A percentile compares a stretch with the other conserved stretches of the same genome.
These are phyloP conservation scores for Acanthisitta chloris DNA, from an alignment of 2,113 vertebrate species.

Conservation along the genomic window DNA sequence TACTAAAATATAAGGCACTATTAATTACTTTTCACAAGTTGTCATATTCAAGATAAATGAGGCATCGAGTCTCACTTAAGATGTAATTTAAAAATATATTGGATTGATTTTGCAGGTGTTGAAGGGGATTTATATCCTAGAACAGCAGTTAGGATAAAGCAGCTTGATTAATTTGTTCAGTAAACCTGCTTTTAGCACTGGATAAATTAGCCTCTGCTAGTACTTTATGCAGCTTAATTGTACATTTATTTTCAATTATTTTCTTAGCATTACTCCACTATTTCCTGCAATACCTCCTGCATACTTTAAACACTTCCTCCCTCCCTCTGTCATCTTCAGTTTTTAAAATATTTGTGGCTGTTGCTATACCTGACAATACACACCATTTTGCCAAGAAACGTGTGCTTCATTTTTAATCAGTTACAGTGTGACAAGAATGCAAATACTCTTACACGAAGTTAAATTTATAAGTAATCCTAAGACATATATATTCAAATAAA, in stretches of 20 bases:
- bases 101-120: background rate
- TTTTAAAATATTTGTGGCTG: background rate
- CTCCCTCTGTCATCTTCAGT: background rate
- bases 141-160: background rate
- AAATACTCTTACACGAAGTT: background rate
- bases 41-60: constrained; percentile 17
- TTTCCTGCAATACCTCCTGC: background rate
- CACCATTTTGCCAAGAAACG: background rate
- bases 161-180: constrained; percentile 25
- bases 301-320: background rate
- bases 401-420: background rate
- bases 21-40: background rate
- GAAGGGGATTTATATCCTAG: background rate
- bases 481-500: background rate
- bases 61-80: background rate
- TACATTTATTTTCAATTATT: constrained; percentile 41
- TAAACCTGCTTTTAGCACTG: constrained; percentile 1
- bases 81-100: background rate
- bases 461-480: background rate
- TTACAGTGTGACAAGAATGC: background rate
- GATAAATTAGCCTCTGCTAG: background rate
- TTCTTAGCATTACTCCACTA: constrained; percentile 9
- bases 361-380: background rate
- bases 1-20: background rate
- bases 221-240: background rate